These are phyloP conservation scores for Hemaris fuciformis DNA, from an alignment of 2,888 invertebrate genomes.

Conservation along the genomic window DNA sequence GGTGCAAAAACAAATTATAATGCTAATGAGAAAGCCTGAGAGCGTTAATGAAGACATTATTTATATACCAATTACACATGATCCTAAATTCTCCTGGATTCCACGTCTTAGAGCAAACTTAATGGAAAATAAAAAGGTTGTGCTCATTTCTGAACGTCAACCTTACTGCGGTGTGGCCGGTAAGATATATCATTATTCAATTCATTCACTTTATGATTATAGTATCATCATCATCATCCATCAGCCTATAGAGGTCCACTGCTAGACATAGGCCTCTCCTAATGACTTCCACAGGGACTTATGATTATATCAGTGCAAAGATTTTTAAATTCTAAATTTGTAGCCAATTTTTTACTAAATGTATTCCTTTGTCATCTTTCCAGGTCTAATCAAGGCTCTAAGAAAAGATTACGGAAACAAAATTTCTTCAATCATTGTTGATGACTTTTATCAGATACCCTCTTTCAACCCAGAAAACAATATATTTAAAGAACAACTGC, in stretches of 20 bases:
- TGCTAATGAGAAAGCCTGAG: conserved; percentile 42
- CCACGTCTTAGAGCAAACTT: conserved; percentile 40
- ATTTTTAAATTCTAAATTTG: too few relatives aligned
- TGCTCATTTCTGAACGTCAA: conserved; percentile 49
- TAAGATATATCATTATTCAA: conserved; percentile 21
- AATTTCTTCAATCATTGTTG: conserved; percentile 70
- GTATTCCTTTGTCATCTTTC: neutral
- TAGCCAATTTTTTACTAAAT: too few relatives aligned
- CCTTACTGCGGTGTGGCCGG: conserved; percentile 51
- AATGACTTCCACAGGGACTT: too few relatives aligned
- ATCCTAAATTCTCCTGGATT: conserved; percentile 50
- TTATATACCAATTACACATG: conserved; percentile 42
- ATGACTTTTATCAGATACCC: conserved; percentile 66
- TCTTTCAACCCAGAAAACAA: conserved; percentile 69
- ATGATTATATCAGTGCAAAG: too few relatives aligned
- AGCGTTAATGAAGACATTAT: conserved; percentile 24
- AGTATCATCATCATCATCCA: too few relatives aligned
- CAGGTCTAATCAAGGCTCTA: conserved; percentile 87
- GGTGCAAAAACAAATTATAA: conserved; percentile 39
- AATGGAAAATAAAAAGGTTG: conserved; percentile 38
- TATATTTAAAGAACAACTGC: conserved; percentile 74
- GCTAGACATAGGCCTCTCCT: too few relatives aligned
- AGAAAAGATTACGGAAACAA: conserved; percentile 80
- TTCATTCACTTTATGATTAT: too few relatives aligned
- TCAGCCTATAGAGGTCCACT: too few relatives aligned